Conservation (phyloP, 2,797 vertebrate genomes). For the Melanitta fusca region DNA sequence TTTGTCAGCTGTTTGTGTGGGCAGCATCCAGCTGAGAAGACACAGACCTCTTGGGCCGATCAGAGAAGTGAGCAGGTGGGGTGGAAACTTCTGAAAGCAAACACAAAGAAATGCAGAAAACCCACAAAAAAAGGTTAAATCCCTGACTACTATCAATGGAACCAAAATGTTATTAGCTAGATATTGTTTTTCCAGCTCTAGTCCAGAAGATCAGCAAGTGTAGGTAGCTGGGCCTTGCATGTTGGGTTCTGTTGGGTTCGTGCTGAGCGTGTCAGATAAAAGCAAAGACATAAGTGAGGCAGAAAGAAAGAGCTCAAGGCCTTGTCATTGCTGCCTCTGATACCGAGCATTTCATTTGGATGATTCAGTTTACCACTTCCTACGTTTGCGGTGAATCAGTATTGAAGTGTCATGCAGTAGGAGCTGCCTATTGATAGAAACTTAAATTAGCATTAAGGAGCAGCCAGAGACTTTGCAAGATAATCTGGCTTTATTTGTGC, state of each 20-base stretch:
- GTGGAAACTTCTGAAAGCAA: not conserved
- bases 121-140: not conserved
- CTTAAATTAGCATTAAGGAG: constrained; percentile 67
- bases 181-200: not conserved
- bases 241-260: not conserved
- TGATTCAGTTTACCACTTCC: constrained; percentile 33
- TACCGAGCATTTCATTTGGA: constrained; percentile 19
- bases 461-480: constrained; percentile 33
- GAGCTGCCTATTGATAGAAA: constrained; percentile 54
- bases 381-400: constrained; percentile 31
- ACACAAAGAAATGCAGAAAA: not conserved
- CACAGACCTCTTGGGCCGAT: not conserved
- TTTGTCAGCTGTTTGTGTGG: not conserved
- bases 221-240: not conserved
- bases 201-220: not conserved
- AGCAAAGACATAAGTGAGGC: not conserved
- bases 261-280: not conserved
- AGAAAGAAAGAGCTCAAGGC: not conserved
- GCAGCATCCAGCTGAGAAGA: fast-evolving
- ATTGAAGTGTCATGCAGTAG: constrained; percentile 41
- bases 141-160: not conserved
- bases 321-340: not conserved
- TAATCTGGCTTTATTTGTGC: constrained; percentile 63
- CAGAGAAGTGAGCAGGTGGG: not conserved
- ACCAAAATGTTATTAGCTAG: not conserved